phyloP scores from a whole-genome alignment of 2,888 invertebrate species.

The Microdon myrmicae region DNA sequence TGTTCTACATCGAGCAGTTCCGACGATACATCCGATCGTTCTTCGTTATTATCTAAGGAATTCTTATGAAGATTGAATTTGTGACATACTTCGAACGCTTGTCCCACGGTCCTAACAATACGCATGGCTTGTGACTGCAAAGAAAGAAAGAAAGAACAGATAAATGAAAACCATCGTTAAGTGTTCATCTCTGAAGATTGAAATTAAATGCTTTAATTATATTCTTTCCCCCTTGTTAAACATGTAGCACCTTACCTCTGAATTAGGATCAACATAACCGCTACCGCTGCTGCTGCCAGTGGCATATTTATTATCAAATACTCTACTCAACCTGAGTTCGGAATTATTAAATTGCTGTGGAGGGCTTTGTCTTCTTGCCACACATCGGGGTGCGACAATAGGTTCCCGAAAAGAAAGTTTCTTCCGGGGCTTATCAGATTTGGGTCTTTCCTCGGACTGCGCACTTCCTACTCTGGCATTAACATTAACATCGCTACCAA shows the following conservation, averaged over 20 bases:
- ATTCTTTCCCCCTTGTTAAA: conserved; percentile 4
- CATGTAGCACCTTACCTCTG: conserved; percentile 50
- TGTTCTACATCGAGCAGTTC: conserved; percentile 65
- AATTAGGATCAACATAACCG: conserved; percentile 40
- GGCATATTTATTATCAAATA: conserved; percentile 54
- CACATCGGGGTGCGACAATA: conserved; percentile 59
- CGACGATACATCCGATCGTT: conserved; percentile 66
- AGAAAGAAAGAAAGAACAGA: conserved; percentile 55
- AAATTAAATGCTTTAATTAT: conserved; percentile 2
- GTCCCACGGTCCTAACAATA: conserved; percentile 97
- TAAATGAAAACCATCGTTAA: neutral
- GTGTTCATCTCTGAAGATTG: too few relatives aligned
- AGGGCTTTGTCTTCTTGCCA: conserved; percentile 57
- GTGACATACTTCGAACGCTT: conserved; percentile 99
- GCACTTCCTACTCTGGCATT: too few relatives aligned
- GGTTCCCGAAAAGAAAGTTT: conserved; percentile 90
- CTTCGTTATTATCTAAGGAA: conserved; percentile 67
- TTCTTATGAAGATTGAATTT: conserved; percentile 80
- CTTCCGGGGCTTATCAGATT: conserved; percentile 75
- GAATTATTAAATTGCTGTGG: conserved; percentile 55
- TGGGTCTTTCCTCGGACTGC: conserved; percentile 59
- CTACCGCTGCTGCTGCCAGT: conserved; percentile 2
- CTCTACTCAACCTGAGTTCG: conserved; percentile 56
- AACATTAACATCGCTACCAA: conserved; percentile 22
- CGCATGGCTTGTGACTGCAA: conserved; percentile 97